Percentiles rank a stretch among this genome's conserved stretches.
Conservation (phyloP, 2,888 invertebrate genomes). For the Tanytarsus gracilentus region DNA sequence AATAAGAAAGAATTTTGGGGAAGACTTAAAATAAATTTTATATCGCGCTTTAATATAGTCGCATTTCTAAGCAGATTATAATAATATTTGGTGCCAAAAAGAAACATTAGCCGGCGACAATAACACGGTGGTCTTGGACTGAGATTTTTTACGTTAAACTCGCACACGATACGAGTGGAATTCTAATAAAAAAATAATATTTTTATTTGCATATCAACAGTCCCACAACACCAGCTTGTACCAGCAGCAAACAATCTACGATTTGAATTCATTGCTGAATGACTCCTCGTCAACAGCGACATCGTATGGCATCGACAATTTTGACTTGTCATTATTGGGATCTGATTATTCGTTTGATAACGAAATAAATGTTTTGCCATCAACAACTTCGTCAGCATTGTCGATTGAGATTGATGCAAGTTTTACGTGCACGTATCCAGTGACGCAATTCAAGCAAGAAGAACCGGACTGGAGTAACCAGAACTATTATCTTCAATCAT, state of each 20-base stretch:
- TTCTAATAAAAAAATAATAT: constrained; percentile 1
- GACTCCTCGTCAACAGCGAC: neutral
- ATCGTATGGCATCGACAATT: constrained; percentile 19
- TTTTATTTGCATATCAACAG: neutral
- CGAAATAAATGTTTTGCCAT: neutral
- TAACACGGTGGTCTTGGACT: neutral
- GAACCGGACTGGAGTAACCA: constrained; percentile 33
- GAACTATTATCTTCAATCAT: constrained; percentile 28
- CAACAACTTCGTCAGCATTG: neutral
- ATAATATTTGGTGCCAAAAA: neutral
- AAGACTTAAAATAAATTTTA: neutral
- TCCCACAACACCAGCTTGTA: constrained; percentile 9
- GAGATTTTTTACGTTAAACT: no score
- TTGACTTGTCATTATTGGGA: constrained; percentile 59
- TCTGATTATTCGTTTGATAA: constrained; percentile 17
- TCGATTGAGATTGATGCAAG: constrained; percentile 29
- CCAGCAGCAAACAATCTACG: constrained; percentile 12
- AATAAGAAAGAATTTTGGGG: neutral
- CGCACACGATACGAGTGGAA: neutral
- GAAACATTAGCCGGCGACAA: neutral
- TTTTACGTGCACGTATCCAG: neutral
- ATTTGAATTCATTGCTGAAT: constrained; percentile 7
- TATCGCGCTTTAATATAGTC: neutral
- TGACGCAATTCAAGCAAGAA: constrained; percentile 39
- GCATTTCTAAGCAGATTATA: neutral